These are phyloP conservation scores for Lacerta agilis DNA, from an alignment of 2,797 vertebrate species.

Conservation along the genomic window DNA sequence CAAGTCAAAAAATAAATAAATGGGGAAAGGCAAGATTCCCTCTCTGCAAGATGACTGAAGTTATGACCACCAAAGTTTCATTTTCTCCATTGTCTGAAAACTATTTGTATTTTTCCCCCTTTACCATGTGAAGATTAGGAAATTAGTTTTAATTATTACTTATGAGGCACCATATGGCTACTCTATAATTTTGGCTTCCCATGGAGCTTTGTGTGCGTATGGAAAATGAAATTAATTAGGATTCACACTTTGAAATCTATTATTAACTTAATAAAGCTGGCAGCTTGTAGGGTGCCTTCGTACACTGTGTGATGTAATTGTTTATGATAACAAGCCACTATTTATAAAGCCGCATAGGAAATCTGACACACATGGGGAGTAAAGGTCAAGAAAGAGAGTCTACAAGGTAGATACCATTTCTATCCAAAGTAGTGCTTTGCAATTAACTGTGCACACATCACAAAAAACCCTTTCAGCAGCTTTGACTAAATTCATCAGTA, in stretches of 20 bases:
- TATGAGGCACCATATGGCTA: slow-evolving; percentile 79
- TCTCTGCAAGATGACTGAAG: slow-evolving; percentile 51
- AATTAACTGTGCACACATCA: slow-evolving; percentile 1
- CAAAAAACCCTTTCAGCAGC: slow-evolving; percentile 32
- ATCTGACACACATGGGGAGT: slow-evolving; percentile 46
- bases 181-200: slow-evolving; percentile 76
- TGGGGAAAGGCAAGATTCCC: slow-evolving; percentile 23
- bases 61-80: slow-evolving; percentile 55
- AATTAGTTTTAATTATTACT: slow-evolving; percentile 83
- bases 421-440: neutral
- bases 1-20: neutral
- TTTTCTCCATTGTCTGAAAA: slow-evolving; percentile 66
- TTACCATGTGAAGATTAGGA: slow-evolving; percentile 74
- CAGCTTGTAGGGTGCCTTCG: slow-evolving; percentile 77
- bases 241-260: slow-evolving; percentile 80
- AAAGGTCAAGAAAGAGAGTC: slow-evolving; percentile 53
- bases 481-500: slow-evolving; percentile 39
- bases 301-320: slow-evolving; percentile 67
- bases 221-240: slow-evolving; percentile 80
- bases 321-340: slow-evolving; percentile 61
- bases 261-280: slow-evolving; percentile 80
- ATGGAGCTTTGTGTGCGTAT: slow-evolving; percentile 67
- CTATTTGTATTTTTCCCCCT: slow-evolving; percentile 58
- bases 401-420: neutral
- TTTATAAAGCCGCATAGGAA: slow-evolving; percentile 56